phyloP scores from a whole-genome alignment of 2,113 vertebrate genomes.

The Lampris megalopsis region DNA sequence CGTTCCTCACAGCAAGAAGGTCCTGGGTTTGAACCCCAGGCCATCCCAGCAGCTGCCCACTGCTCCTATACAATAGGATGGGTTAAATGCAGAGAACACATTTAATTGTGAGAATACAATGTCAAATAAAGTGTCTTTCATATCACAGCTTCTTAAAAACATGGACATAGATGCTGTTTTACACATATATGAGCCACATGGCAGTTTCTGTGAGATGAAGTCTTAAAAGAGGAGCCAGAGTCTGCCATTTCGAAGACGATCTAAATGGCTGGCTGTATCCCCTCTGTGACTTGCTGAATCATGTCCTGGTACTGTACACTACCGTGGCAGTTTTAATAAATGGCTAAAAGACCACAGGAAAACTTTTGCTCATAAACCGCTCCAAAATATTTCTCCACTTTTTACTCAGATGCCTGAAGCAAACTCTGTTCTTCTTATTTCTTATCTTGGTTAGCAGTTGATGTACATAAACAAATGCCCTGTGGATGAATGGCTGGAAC shows the following conservation, averaged over 20 bases:
- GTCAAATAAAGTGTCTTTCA: too few relatives aligned
- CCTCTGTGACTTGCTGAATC: slow-evolving; percentile 16
- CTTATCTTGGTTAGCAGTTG: slow-evolving; percentile 11
- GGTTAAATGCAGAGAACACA: too few relatives aligned
- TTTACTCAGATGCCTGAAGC: slow-evolving; percentile 2
- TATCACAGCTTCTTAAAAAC: slow-evolving; percentile 37
- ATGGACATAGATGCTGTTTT: slow-evolving; percentile 45
- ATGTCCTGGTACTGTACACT: too few relatives aligned
- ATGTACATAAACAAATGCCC: slow-evolving; percentile 50
- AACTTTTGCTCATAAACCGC: neutral
- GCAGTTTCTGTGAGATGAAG: slow-evolving; percentile 33
- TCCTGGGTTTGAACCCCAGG: too few relatives aligned
- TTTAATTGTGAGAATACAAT: too few relatives aligned
- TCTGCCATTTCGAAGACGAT: too few relatives aligned
- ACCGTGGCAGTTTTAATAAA: neutral
- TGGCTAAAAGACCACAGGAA: neutral
- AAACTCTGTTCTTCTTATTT: slow-evolving; percentile 12
- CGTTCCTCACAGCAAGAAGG: too few relatives aligned
- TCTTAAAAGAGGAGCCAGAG: too few relatives aligned
- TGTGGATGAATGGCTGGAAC: slow-evolving; percentile 63
- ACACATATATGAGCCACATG: slow-evolving; percentile 28
- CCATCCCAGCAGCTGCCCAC: too few relatives aligned
- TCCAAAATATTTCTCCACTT: slow-evolving; percentile 2
- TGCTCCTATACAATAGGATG: too few relatives aligned
- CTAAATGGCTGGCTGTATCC: neutral